phyloP scores from a whole-genome alignment of 2,113 vertebrate genomes.

The Crotalus tigris region DNA sequence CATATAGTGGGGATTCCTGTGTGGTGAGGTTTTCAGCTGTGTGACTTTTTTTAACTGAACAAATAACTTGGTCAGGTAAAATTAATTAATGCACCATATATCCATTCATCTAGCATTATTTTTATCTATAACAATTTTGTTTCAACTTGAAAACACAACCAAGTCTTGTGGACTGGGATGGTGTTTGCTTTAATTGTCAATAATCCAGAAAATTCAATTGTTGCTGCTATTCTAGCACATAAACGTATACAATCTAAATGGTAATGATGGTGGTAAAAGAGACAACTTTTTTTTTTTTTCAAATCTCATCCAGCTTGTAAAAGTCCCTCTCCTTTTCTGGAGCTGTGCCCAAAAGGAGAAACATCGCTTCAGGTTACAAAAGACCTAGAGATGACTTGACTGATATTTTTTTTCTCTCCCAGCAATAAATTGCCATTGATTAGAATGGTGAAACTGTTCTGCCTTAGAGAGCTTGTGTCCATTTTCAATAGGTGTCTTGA shows the following conservation, averaged over 20 bases:
- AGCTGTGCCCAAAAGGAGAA: neutral
- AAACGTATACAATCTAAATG: neutral
- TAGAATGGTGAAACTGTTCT: neutral
- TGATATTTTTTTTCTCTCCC: neutral
- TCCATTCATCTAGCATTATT: neutral
- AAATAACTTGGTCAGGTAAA: neutral
- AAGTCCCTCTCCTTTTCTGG: neutral
- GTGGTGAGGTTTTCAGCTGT: neutral
- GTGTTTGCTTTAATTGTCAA: neutral
- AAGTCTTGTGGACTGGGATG: neutral
- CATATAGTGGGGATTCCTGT: neutral
- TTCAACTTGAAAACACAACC: neutral
- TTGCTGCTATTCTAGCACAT: neutral
- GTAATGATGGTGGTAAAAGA: neutral
- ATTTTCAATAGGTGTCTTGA: neutral
- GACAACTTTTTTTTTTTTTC: neutral
- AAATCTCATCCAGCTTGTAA: neutral
- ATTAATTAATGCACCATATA: neutral
- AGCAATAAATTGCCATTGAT: neutral
- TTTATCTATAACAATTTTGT: neutral
- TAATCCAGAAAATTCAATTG: neutral
- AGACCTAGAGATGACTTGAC: neutral
- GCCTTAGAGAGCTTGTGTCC: slow-evolving; percentile 8
- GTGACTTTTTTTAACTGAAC: neutral
- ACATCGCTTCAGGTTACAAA: neutral